Evolutionary conservation across 2,797 vertebrate genomes (phyloP).

Genomic region (Pipistrellus nathusii): DNA sequence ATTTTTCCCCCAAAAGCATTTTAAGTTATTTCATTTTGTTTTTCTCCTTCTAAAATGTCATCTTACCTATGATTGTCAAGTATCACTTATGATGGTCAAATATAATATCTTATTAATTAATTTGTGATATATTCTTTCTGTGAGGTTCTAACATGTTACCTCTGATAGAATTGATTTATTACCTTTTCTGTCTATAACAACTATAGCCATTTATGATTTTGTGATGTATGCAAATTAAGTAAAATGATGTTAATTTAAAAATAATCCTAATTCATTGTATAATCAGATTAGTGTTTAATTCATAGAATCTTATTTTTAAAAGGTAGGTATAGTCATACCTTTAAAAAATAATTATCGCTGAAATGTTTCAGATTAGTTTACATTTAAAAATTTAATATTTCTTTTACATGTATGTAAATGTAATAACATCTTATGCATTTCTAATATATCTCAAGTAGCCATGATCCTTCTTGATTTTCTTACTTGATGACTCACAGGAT

Average conservation of each 20-base stretch:
- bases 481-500: not conserved
- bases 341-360: constrained; percentile 4
- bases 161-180: not conserved
- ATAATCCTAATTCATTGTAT: not conserved
- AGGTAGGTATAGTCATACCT: not conserved
- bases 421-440: not conserved
- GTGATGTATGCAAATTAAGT: not conserved
- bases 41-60: not conserved
- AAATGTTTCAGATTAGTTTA: constrained; percentile 13
- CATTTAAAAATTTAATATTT: constrained; percentile 37
- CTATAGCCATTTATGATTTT: not conserved
- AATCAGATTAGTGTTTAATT: constrained; percentile 26
- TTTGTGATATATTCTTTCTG: not conserved
- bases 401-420: not conserved
- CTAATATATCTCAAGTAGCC: not conserved
- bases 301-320: not conserved
- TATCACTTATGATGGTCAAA: not conserved
- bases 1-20: not conserved
- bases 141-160: not conserved
- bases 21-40: constrained; percentile 1
- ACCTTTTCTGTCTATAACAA: not conserved
- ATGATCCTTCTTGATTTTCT: constrained; percentile 9
- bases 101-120: constrained; percentile 33
- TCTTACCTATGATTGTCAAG: not conserved
- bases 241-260: not conserved